Conservation (phyloP, 2,113 vertebrate genomes). For the Picathartes gymnocephalus region DNA sequence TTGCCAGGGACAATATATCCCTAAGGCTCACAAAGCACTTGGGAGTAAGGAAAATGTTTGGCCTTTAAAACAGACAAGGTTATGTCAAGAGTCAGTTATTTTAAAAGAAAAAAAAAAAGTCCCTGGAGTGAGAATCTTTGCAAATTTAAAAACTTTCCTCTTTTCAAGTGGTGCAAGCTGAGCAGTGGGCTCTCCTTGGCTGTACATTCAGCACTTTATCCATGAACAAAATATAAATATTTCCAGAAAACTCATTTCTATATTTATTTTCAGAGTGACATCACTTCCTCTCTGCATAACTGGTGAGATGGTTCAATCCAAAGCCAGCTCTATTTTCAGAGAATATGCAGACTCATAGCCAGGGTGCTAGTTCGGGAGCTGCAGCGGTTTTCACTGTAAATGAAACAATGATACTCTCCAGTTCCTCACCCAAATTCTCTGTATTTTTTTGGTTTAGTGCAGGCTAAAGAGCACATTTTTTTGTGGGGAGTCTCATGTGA, state of each 20-base stretch:
- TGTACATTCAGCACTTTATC: conserved; percentile 35
- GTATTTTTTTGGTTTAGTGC: neutral
- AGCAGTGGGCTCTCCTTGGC: conserved; percentile 21
- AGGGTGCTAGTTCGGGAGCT: neutral
- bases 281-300: conserved; percentile 26
- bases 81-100: conserved; percentile 54
- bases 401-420: neutral
- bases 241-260: conserved; percentile 55
- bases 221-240: conserved; percentile 42
- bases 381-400: neutral
- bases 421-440: neutral
- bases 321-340: conserved; percentile 21
- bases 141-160: conserved; percentile 1
- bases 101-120: neutral
- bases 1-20: conserved; percentile 57
- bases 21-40: conserved; percentile 34
- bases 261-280: conserved; percentile 59
- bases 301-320: neutral
- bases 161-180: conserved; percentile 20
- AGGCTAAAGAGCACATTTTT: conserved; percentile 40
- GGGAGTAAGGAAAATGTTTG: conserved; percentile 44
- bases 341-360: neutral
- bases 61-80: conserved; percentile 42
- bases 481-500: conserved; percentile 10
- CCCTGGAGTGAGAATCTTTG: neutral